Conservation (phyloP, 2,888 invertebrate species). For the Drosophila prostipennis region DNA sequence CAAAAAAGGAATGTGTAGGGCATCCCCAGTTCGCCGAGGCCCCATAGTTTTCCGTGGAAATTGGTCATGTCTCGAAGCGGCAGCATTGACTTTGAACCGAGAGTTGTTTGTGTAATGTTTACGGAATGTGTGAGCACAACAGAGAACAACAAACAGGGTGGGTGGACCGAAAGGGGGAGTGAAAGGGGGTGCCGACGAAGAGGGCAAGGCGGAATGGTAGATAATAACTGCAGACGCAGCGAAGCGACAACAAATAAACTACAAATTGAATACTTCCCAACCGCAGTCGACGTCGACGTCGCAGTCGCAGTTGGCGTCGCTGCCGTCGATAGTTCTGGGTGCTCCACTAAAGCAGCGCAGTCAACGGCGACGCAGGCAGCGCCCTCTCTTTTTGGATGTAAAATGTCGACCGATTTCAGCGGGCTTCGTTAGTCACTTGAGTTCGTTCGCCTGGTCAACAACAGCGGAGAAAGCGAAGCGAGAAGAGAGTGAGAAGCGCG, state of each 20-base stretch:
- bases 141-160: conserved; percentile 59
- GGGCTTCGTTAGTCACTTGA: conserved; percentile 75
- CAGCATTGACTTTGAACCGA: conserved; percentile 78
- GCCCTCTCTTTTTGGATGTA: conserved; percentile 68
- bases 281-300: conserved; percentile 21
- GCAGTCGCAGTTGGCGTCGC: conserved; percentile 24
- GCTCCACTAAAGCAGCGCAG: conserved; percentile 25
- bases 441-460: conserved; percentile 74
- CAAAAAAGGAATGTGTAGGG: neutral
- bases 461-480: conserved; percentile 13
- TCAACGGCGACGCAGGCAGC: conserved; percentile 33
- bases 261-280: conserved; percentile 55
- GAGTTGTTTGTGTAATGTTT: conserved; percentile 66
- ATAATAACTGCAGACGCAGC: conserved; percentile 50
- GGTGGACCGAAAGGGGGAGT: conserved; percentile 1
- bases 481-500: conserved; percentile 21
- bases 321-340: conserved; percentile 27
- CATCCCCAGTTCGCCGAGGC: neutral
- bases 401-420: conserved; percentile 69
- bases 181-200: neutral
- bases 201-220: conserved; percentile 45
- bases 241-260: conserved; percentile 60
- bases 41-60: conserved; percentile 5
- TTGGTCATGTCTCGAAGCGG: conserved; percentile 35
- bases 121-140: conserved; percentile 78